Percentiles rank a stretch among this genome's conserved stretches.
phyloP scores from a whole-genome alignment of 2,113 vertebrate species.

The Prietella phreatophila region DNA sequence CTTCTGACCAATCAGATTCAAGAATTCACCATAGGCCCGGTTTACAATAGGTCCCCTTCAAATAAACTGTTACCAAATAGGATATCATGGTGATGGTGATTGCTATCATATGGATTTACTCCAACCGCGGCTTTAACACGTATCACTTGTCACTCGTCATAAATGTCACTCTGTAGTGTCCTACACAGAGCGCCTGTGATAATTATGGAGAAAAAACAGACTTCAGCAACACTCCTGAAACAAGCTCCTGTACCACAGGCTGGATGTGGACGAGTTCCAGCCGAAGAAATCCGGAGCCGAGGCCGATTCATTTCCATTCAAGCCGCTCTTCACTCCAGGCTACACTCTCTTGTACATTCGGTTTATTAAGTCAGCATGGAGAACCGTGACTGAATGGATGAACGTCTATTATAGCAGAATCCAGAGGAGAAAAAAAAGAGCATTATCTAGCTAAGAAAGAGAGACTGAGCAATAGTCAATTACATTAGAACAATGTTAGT shows the following conservation, averaged over 20 bases:
- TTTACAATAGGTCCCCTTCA: neutral
- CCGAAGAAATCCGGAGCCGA: constrained; percentile 32
- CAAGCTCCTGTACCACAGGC: neutral
- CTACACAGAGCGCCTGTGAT: neutral
- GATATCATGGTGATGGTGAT: too few relatives aligned
- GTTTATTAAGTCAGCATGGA: constrained; percentile 40
- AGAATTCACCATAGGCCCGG: neutral
- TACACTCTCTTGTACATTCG: constrained; percentile 27
- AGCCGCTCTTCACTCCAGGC: constrained; percentile 30
- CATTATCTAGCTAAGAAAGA: neutral
- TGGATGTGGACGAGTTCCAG: constrained; percentile 24
- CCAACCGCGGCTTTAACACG: neutral
- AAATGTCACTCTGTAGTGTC: neutral
- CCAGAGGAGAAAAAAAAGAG: neutral
- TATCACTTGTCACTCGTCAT: neutral
- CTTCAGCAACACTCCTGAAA: neutral
- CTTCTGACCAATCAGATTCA: neutral
- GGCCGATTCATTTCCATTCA: constrained; percentile 51
- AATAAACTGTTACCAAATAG: too few relatives aligned
- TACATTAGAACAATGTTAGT: neutral
- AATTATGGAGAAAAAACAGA: neutral
- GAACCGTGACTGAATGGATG: constrained; percentile 31
- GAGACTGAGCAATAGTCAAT: neutral
- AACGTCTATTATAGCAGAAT: constrained; percentile 30
- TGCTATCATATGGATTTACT: neutral